Base-by-base conservation (phyloP, 1,140 invertebrate species). In the Drosophila bocki region DNA sequence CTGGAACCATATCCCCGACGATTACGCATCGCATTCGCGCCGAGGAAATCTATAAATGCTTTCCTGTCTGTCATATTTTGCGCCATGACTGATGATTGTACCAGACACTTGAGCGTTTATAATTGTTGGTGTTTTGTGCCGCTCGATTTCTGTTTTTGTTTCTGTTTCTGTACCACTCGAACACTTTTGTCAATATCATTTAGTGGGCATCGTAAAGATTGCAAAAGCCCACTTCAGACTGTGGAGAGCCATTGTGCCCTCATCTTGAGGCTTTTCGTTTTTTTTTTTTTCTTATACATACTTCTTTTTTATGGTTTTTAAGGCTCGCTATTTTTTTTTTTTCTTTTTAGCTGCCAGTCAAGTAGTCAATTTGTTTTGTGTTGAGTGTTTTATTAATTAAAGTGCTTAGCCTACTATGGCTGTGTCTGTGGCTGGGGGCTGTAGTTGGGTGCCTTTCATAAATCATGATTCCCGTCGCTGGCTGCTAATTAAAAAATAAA, bases 141-240 rank as follows among this genome's bases (percentile, higher is more conserved):
- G 13, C 53, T 22, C 51, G 33, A 35, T 39, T 15, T 54, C 17
- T 54, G 51, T 54, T 39, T 56, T 56, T 56, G 53, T 56, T 56
- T 54, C 53, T 54, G 53, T 56, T 61, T 71, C 65, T 65, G 26
- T 84, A 64, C 69, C 81, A 90, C 84, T 87, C 48, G 78, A 88
- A 81, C 74, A 82, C 65, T 88, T 90, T 88, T 88, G 85, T 88
- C 85, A 88, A 88, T 88, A 88, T 88, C 85, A 90, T 90, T 88
- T 90, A 79, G 85, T 88, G 85, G 85, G 85, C 85, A 88, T 88
- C 75, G 85, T 88, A 88, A 88, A 90, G 84, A 88, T 88, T 88
- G 84, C 84, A 72, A 88, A 88, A 85, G 85, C 75, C 85, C 85
- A 90, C 84, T 88, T 80, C 81, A 88, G 70, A 68, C 81, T 76